Evolutionary conservation across 2,113 vertebrate species (phyloP).

Genomic region (Sinocyclocheilus anshuiensis): DNA sequence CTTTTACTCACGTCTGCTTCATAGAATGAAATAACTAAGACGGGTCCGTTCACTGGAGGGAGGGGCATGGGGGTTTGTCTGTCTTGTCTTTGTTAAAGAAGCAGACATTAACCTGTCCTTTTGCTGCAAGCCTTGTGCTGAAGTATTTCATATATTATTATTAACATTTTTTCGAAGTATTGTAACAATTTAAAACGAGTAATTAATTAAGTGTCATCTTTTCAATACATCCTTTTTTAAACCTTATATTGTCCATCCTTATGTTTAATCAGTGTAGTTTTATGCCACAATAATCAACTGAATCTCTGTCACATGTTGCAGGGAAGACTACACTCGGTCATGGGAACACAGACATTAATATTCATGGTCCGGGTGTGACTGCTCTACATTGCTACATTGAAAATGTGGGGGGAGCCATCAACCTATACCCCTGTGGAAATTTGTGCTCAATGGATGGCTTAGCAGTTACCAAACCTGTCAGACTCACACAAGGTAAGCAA

Average conservation of each 20-base stretch:
- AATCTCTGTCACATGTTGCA: constrained; percentile 63
- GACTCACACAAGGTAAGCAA: constrained; percentile 88
- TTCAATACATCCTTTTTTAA: no score
- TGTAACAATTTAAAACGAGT: not conserved
- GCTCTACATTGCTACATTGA: constrained; percentile 92
- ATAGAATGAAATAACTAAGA: constrained; percentile 22
- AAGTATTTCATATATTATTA: not conserved
- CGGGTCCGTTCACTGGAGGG: not conserved
- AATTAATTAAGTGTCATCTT: not conserved
- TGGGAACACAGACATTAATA: constrained; percentile 80
- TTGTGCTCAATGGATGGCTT: constrained; percentile 84
- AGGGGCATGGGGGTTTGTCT: not conserved
- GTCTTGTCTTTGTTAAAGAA: not conserved
- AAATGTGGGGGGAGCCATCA: constrained; percentile 82
- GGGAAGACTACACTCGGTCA: constrained; percentile 88
- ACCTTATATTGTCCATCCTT: no score
- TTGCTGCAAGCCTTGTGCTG: not conserved
- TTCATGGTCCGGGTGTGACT: constrained; percentile 84
- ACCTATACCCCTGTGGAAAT: constrained; percentile 88
- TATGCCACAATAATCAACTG: not conserved
- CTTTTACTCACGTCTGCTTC: constrained; percentile 54
- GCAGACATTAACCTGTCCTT: not conserved
- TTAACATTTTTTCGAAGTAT: not conserved
- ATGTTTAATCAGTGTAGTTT: no score
- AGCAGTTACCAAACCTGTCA: constrained; percentile 75